These are phyloP conservation scores for Acromyrmex heyeri DNA, from an alignment of 1,140 invertebrate genomes.

Conservation along the genomic window DNA sequence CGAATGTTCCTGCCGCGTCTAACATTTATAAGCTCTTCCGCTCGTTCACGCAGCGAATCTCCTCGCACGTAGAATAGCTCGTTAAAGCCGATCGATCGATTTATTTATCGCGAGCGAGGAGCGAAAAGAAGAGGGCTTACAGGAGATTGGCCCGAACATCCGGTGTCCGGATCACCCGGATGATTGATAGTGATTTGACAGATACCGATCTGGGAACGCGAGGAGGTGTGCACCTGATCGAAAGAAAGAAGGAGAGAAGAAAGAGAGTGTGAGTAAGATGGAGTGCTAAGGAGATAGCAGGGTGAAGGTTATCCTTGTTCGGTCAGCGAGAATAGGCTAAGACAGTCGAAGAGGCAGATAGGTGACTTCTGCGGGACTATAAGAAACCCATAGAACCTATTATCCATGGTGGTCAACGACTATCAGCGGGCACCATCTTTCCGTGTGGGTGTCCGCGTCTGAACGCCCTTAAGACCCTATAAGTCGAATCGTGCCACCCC, in stretches of 20 bases:
- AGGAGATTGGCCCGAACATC: slow-evolving; percentile 74
- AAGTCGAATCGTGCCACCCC: slow-evolving; percentile 76
- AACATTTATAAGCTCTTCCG: slow-evolving; percentile 26
- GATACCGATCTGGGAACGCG: slow-evolving; percentile 78
- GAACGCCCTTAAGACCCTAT: slow-evolving; percentile 76
- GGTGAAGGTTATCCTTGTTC: slow-evolving; percentile 47
- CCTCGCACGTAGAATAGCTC: slow-evolving; percentile 53
- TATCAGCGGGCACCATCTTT: slow-evolving; percentile 79
- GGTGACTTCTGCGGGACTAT: slow-evolving; percentile 67
- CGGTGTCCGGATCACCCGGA: slow-evolving; percentile 73
- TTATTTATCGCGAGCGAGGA: slow-evolving; percentile 73
- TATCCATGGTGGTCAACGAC: slow-evolving; percentile 78
- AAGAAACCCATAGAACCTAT: slow-evolving; percentile 77
- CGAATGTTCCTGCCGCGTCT: neutral
- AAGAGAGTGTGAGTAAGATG: neutral
- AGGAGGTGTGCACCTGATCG: slow-evolving; percentile 69
- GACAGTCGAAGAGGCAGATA: slow-evolving; percentile 50
- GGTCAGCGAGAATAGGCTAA: slow-evolving; percentile 30
- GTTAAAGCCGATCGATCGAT: slow-evolving; percentile 74
- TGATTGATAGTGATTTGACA: slow-evolving; percentile 82
- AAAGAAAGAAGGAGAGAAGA: slow-evolving; percentile 39
- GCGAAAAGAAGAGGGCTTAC: slow-evolving; percentile 65
- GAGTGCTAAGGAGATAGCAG: neutral
- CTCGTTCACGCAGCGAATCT: slow-evolving; percentile 5
- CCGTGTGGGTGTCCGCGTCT: slow-evolving; percentile 78